Percentiles rank a stretch among this genome's conserved stretches.
These are phyloP conservation scores for Dynastes hyllus DNA, from an alignment of 2,888 invertebrate genomes.

Conservation along the genomic window DNA sequence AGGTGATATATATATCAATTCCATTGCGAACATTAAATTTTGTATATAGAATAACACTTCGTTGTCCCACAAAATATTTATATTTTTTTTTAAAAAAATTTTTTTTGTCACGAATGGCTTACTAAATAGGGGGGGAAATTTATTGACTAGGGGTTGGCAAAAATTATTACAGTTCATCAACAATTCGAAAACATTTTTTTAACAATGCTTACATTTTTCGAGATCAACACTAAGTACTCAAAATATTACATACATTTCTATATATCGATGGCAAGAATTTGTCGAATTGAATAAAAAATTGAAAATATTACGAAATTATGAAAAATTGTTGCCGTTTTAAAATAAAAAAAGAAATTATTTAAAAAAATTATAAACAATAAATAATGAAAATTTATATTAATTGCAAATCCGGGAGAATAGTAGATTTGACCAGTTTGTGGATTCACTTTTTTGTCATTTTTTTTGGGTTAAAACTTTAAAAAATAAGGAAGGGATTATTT, in stretches of 20 bases:
- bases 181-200: background rate
- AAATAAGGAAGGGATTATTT: too few species aligned
- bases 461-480: too few species aligned
- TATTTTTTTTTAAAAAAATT: too few species aligned
- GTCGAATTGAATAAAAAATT: background rate
- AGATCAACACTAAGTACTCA: constrained; percentile 17
- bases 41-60: constrained; percentile 4
- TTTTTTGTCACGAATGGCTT: constrained; percentile 3
- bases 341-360: background rate
- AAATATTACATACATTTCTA: constrained; percentile 21
- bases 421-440: background rate
- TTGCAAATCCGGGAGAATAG: background rate
- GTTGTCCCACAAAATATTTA: constrained; percentile 21
- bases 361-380: constrained; percentile 27
- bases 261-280: constrained; percentile 11
- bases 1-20: constrained; percentile 1
- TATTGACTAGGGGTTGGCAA: constrained; percentile 40
- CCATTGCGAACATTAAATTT: constrained; percentile 24
- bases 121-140: background rate
- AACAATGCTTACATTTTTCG: background rate
- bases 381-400: constrained; percentile 20
- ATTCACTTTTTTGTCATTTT: background rate
- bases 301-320: background rate
- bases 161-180: constrained; percentile 10
- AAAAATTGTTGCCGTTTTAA: background rate